A percentile compares a stretch with the other conserved stretches of the same genome.
Evolutionary conservation across 2,888 invertebrate species (phyloP).

Genomic region (Actias luna): DNA sequence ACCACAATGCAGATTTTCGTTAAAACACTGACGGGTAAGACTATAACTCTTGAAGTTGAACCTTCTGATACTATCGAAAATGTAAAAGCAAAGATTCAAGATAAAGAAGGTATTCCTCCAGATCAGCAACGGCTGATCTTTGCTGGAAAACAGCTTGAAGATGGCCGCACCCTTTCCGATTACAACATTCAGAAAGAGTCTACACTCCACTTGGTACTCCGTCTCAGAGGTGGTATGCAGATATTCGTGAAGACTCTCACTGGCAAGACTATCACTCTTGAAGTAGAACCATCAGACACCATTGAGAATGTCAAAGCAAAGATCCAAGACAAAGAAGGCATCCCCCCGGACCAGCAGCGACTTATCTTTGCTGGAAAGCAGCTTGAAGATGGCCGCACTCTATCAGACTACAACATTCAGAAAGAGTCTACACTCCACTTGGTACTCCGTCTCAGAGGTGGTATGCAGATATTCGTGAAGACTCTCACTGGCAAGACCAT

Average conservation of each 20-base stretch:
- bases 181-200: conserved; percentile 44
- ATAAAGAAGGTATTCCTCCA: too few relatives aligned
- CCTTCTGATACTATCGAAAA: conserved; percentile 42
- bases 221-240: conserved; percentile 48
- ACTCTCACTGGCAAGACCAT: conserved; percentile 66
- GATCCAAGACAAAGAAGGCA: conserved; percentile 65
- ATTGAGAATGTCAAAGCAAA: conserved; percentile 67
- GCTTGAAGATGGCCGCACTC: conserved; percentile 59
- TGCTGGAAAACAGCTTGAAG: conserved; percentile 42
- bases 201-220: conserved; percentile 38
- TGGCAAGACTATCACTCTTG: conserved; percentile 57
- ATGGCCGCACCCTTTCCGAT: conserved; percentile 39
- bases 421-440: conserved; percentile 62
- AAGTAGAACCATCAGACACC: conserved; percentile 61
- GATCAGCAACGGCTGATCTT: too few relatives aligned
- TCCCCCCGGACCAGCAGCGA: conserved; percentile 64
- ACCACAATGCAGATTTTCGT: conserved; percentile 63
- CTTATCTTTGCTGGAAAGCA: conserved; percentile 65
- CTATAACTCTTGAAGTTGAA: conserved; percentile 45
- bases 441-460: conserved; percentile 59
- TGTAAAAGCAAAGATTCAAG: conserved; percentile 41
- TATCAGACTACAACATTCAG: conserved; percentile 65
- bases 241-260: conserved; percentile 55
- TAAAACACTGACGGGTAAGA: conserved; percentile 45
- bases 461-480: conserved; percentile 68